A percentile compares a stretch with the other conserved stretches of the same genome.
Evolutionary conservation across 2,797 vertebrate species (phyloP).

Genomic region (Phataginus tetradactyla): DNA sequence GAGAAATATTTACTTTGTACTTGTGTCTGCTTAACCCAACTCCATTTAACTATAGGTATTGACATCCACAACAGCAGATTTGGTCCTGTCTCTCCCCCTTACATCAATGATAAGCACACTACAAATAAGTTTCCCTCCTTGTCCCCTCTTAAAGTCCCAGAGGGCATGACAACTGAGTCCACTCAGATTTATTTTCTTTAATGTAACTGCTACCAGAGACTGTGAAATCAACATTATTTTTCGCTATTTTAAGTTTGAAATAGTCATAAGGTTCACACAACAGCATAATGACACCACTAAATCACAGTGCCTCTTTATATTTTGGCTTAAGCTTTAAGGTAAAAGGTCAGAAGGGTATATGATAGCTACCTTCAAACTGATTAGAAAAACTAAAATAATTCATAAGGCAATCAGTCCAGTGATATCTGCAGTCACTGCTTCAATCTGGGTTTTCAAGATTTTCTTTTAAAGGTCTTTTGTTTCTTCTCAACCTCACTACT

Average conservation of each 20-base stretch:
- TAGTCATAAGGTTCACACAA: neutral
- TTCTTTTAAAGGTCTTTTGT: neutral
- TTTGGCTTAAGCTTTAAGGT: neutral
- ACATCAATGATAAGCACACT: neutral
- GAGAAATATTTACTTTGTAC: neutral
- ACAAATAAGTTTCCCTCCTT: neutral
- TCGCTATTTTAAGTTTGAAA: neutral
- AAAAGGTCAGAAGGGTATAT: neutral
- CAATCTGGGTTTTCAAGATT: neutral
- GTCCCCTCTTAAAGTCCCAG: neutral
- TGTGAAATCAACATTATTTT: neutral
- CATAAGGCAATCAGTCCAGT: neutral
- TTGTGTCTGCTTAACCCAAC: neutral
- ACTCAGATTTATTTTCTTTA: neutral
- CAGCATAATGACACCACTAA: neutral
- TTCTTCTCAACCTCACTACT: conserved; percentile 2
- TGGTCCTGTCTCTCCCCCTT: neutral
- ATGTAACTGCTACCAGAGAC: neutral
- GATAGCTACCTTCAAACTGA: neutral
- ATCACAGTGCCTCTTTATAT: neutral
- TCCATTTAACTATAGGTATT: neutral
- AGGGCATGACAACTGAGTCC: neutral
- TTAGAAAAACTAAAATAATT: neutral
- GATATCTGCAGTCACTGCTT: neutral
- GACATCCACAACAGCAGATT: neutral